Conservation (phyloP, 2,113 vertebrate species). For the Mormoops blainvillei region DNA sequence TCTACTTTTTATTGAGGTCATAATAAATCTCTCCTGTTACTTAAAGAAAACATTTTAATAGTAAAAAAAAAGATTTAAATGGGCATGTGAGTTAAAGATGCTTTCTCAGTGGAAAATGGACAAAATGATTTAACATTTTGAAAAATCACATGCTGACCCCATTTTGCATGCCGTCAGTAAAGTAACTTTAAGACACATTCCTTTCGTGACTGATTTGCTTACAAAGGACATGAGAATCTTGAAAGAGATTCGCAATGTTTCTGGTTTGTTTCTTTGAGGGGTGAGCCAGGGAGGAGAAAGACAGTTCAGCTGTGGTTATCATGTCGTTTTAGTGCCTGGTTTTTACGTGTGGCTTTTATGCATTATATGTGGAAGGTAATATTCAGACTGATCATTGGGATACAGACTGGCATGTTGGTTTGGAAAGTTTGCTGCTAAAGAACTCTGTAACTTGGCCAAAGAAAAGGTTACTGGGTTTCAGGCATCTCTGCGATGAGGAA, state of each 20-base stretch:
- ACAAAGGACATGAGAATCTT: neutral
- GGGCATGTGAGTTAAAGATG: neutral
- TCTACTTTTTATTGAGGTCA: constrained; percentile 5
- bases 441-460: neutral
- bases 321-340: neutral
- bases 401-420: neutral
- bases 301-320: neutral
- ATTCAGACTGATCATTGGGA: neutral
- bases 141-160: constrained; percentile 35
- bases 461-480: neutral
- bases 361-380: neutral
- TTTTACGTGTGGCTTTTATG: neutral
- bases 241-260: neutral
- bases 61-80: neutral
- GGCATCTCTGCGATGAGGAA: neutral
- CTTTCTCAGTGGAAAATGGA: neutral
- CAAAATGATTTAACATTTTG: neutral
- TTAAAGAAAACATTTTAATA: neutral
- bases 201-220: neutral
- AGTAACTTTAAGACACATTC: constrained; percentile 21
- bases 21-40: neutral
- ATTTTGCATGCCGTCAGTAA: constrained; percentile 20
- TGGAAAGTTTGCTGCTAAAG: neutral
- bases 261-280: neutral
- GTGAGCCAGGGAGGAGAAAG: neutral